A percentile compares a stretch with the other conserved stretches of the same genome.
These are phyloP conservation scores for Agelaius phoeniceus DNA, from an alignment of 2,113 vertebrate species.

Conservation along the genomic window DNA sequence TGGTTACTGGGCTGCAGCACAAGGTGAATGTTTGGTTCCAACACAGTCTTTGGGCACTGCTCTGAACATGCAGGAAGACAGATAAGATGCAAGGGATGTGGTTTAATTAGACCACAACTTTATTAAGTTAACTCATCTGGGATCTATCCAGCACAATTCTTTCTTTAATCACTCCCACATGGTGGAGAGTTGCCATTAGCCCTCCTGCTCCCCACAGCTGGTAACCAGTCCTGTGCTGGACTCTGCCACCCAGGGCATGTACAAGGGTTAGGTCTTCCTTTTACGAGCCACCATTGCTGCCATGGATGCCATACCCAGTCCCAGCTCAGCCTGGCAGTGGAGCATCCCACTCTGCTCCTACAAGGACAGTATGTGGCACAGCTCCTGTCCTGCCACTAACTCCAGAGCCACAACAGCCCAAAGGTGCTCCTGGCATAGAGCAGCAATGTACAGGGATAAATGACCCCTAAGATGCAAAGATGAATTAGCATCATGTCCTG, in stretches of 20 bases:
- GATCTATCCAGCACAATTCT: conserved; percentile 42
- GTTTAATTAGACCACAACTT: conserved; percentile 60
- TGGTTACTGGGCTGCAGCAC: neutral
- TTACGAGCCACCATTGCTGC: neutral
- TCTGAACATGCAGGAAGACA: conserved; percentile 47
- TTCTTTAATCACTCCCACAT: conserved; percentile 55
- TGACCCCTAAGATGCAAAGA: neutral
- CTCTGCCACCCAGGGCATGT: neutral
- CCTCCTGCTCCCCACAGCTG: neutral
- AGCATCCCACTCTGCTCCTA: neutral
- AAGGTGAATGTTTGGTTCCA: neutral
- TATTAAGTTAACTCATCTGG: conserved; percentile 62
- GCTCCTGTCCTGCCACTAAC: neutral
- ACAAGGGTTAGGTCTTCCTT: neutral
- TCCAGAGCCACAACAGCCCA: accelerated
- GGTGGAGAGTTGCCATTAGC: neutral
- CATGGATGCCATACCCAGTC: accelerated
- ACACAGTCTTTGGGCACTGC: neutral
- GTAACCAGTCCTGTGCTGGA: neutral
- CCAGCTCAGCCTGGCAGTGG: neutral
- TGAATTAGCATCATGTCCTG: neutral
- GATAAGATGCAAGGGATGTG: conserved; percentile 63
- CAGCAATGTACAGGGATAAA: neutral
- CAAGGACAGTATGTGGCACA: accelerated
- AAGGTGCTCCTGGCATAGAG: neutral